Conservation (phyloP, 2,113 vertebrate genomes). For the Pituophis catenifer region DNA sequence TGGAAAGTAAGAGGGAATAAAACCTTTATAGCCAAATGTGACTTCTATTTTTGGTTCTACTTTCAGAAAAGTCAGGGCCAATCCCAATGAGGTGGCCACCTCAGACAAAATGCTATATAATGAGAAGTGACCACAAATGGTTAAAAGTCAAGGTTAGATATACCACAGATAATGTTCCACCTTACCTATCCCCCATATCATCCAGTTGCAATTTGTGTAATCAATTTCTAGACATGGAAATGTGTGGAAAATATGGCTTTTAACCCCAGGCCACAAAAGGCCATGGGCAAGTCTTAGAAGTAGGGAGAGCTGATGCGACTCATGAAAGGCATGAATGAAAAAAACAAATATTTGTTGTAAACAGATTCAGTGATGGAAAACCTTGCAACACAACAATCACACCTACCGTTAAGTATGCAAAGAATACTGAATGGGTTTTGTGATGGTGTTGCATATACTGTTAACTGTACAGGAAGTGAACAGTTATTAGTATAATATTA, state of each 20-base stretch:
- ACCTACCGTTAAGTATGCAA: not conserved
- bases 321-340: not conserved
- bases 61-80: not conserved
- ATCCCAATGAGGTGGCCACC: not conserved
- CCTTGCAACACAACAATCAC: not conserved
- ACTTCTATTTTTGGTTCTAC: not conserved
- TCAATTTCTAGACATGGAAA: not conserved
- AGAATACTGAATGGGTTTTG: not conserved
- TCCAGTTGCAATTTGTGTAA: not conserved
- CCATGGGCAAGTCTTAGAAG: not conserved
- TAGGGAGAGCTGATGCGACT: not conserved
- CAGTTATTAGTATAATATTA: not conserved
- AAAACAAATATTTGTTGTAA: not conserved
- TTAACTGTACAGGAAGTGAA: not conserved
- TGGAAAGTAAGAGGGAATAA: fast-evolving
- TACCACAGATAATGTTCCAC: not conserved
- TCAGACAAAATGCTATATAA: not conserved
- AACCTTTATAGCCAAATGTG: not conserved
- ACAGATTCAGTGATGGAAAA: not conserved
- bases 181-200: not conserved
- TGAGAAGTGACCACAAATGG: too few relatives aligned
- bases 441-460: not conserved
- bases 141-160: not conserved
- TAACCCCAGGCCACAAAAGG: not conserved
- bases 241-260: not conserved